phyloP scores from a whole-genome alignment of 2,888 invertebrate species.

The Anoplius nigerrimus region DNA sequence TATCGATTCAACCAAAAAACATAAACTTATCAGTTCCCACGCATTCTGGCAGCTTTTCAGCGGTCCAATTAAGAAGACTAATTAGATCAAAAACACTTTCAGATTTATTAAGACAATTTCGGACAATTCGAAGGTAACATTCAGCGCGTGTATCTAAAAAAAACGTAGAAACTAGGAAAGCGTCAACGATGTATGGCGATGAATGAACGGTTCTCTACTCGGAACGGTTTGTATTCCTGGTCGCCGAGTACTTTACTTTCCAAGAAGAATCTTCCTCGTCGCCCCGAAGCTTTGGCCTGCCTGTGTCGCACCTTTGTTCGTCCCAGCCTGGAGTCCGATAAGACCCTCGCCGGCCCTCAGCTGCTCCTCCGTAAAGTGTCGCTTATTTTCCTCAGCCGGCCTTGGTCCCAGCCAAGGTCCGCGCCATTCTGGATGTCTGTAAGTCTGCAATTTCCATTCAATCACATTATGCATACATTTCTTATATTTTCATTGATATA shows the following conservation, averaged over 20 bases:
- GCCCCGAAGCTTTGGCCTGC: slow-evolving; percentile 93
- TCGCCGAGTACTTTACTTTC: slow-evolving; percentile 77
- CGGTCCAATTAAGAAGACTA: too few species aligned
- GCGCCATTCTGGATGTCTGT: slow-evolving; percentile 89
- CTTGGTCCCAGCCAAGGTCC: slow-evolving; percentile 89
- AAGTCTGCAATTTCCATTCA: slow-evolving; percentile 77
- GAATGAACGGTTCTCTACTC: too few species aligned
- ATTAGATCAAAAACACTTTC: too few species aligned
- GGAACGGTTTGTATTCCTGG: neutral
- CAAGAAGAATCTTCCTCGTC: slow-evolving; percentile 87
- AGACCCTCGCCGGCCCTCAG: slow-evolving; percentile 88
- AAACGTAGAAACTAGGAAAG: neutral
- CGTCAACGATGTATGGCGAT: too few species aligned
- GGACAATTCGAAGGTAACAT: neutral
- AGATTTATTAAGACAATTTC: neutral
- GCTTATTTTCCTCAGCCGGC: slow-evolving; percentile 86
- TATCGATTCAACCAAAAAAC: too few species aligned
- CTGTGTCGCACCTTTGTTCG: slow-evolving; percentile 89
- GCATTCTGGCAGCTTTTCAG: too few species aligned
- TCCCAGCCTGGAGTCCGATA: slow-evolving; percentile 92
- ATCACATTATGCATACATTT: too few species aligned
- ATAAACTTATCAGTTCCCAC: too few species aligned
- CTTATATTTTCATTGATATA: too few species aligned
- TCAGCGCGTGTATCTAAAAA: neutral
- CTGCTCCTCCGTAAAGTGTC: slow-evolving; percentile 80